phyloP scores from a whole-genome alignment of 2,113 vertebrate genomes.

The Corythornis madagascariensis region DNA sequence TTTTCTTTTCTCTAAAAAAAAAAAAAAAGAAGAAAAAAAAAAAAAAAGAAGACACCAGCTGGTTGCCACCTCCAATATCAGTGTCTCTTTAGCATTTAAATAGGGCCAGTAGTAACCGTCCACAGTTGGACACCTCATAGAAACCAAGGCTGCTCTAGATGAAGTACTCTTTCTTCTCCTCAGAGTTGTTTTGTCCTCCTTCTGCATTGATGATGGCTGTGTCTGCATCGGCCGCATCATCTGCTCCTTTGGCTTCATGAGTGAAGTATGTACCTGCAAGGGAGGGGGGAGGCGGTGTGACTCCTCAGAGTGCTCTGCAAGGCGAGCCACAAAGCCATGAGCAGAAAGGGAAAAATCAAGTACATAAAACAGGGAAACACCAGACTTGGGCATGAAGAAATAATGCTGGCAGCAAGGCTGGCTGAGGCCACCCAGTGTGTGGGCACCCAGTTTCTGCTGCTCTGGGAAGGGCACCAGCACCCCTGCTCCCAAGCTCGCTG shows the following conservation, averaged over 20 bases:
- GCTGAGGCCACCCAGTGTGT: rapidly evolving
- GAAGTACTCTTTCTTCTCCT: constrained; percentile 99
- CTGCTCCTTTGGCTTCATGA: constrained; percentile 99
- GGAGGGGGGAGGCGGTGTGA: constrained; percentile 39
- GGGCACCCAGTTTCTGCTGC: background rate
- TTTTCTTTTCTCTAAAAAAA: background rate
- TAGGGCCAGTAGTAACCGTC: constrained; percentile 75
- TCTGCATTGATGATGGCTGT: constrained; percentile 99
- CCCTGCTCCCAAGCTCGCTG: rapidly evolving
- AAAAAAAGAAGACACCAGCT: constrained; percentile 69
- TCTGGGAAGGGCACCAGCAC: no score
- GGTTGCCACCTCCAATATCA: constrained; percentile 74
- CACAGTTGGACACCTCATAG: constrained; percentile 78
- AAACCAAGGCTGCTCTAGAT: constrained; percentile 88
- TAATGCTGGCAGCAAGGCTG: rapidly evolving
- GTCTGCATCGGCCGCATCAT: constrained; percentile 96
- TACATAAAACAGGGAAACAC: rapidly evolving
- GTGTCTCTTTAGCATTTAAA: constrained; percentile 80
- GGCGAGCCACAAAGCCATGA: rapidly evolving
- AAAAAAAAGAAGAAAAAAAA: background rate
- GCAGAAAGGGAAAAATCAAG: background rate
- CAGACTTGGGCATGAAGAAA: background rate
- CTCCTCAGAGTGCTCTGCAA: background rate
- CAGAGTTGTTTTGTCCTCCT: constrained; percentile 97
- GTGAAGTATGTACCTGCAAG: constrained; percentile 97